phyloP scores from a whole-genome alignment of 2,797 vertebrate species.

The Dromococcyx pavoninus region DNA sequence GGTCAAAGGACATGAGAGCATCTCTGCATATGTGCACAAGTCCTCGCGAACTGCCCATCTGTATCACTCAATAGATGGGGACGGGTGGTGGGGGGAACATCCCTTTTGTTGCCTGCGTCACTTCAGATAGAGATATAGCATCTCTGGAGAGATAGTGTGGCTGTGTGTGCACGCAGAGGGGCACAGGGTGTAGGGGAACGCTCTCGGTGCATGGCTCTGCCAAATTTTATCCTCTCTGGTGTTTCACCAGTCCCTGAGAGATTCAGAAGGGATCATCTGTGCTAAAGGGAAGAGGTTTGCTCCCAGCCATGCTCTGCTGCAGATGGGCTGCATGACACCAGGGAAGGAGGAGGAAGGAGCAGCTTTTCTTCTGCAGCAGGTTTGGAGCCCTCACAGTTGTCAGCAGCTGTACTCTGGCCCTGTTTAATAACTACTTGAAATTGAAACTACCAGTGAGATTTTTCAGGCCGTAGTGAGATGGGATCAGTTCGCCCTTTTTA shows the following conservation, averaged over 20 bases:
- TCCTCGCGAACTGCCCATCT: constrained; percentile 47
- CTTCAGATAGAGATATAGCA: constrained; percentile 23
- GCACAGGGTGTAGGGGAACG: neutral
- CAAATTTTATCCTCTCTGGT: neutral
- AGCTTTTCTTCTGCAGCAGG: accelerated
- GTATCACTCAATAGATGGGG: constrained; percentile 25
- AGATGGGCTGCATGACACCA: accelerated
- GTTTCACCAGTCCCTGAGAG: neutral
- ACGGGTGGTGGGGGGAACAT: neutral
- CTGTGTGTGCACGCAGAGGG: accelerated
- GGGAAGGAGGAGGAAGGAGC: neutral
- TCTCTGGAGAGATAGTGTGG: neutral
- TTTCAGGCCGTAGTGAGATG: neutral
- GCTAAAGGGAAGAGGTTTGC: neutral
- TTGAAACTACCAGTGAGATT: accelerated
- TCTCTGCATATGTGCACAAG: constrained; percentile 61
- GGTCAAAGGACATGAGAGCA: constrained; percentile 76
- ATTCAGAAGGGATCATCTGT: accelerated
- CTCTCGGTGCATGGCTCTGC: neutral
- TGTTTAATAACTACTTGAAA: neutral
- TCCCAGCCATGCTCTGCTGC: neutral
- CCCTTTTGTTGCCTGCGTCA: constrained; percentile 52
- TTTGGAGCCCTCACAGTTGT: neutral
- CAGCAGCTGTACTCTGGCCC: neutral
- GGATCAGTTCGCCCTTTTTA: neutral